Evolutionary conservation across 2,113 vertebrate species (phyloP).

Genomic region (Jaculus jaculus): DNA sequence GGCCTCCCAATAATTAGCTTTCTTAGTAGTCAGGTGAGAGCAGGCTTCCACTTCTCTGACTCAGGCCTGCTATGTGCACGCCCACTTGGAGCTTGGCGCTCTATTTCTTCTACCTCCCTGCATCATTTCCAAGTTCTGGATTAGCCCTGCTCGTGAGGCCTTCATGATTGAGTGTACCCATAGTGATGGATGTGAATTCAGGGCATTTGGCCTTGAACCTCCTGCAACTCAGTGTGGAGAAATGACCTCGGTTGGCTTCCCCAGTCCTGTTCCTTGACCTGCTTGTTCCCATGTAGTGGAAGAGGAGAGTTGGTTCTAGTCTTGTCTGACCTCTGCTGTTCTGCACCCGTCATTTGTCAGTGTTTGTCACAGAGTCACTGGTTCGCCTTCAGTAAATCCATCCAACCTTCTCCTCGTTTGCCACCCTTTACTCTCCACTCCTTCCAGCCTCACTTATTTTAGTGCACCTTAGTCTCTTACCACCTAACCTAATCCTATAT

Average conservation of each 20-base stretch:
- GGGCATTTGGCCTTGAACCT: slow-evolving; percentile 4
- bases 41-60: background rate
- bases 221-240: background rate
- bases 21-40: background rate
- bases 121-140: background rate
- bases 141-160: background rate
- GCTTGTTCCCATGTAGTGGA: background rate
- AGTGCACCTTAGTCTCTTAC: slow-evolving; percentile 1
- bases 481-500: background rate
- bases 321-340: background rate
- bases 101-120: background rate
- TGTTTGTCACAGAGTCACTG: background rate
- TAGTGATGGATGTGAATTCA: background rate
- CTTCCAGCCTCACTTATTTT: slow-evolving; percentile 23
- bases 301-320: background rate
- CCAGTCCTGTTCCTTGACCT: background rate
- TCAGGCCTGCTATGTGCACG: background rate
- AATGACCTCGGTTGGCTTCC: background rate
- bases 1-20: background rate
- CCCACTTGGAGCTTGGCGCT: background rate
- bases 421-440: background rate
- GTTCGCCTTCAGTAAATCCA: background rate
- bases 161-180: background rate
- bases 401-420: background rate
- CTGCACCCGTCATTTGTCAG: background rate